Evolutionary conservation across 2,797 vertebrate species (phyloP).

Genomic region (Potorous gilbertii): DNA sequence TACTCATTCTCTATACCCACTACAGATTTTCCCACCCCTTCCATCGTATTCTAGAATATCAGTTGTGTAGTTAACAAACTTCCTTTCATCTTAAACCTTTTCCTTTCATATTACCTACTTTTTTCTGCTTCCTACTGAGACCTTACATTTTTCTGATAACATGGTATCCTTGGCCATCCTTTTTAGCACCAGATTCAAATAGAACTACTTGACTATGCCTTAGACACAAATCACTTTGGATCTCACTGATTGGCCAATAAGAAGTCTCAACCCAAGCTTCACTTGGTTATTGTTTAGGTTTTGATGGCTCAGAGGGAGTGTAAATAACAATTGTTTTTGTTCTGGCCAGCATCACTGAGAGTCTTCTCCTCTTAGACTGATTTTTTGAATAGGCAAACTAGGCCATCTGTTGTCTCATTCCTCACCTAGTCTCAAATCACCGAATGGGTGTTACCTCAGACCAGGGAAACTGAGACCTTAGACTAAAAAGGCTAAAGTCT

Average conservation of each 20-base stretch:
- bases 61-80: not conserved
- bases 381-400: not conserved
- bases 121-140: not conserved
- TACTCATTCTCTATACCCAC: not conserved
- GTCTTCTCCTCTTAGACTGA: not conserved
- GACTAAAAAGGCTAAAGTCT: not conserved
- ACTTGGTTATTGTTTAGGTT: not conserved
- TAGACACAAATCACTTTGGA: not conserved
- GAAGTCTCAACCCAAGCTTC: not conserved
- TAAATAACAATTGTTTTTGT: not conserved
- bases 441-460: not conserved
- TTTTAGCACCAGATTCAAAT: not conserved
- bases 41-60: not conserved
- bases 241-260: not conserved
- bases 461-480: not conserved
- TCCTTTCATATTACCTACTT: not conserved
- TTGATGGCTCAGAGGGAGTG: not conserved
- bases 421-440: not conserved
- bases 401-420: not conserved
- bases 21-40: not conserved
- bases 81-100: not conserved
- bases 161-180: not conserved
- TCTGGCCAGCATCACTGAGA: not conserved
- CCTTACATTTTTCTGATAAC: not conserved
- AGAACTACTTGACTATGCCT: not conserved